A percentile compares a stretch with the other conserved stretches of the same genome.
These are phyloP conservation scores for Myripristis murdjan DNA, from an alignment of 2,797 vertebrate genomes.

Conservation along the genomic window DNA sequence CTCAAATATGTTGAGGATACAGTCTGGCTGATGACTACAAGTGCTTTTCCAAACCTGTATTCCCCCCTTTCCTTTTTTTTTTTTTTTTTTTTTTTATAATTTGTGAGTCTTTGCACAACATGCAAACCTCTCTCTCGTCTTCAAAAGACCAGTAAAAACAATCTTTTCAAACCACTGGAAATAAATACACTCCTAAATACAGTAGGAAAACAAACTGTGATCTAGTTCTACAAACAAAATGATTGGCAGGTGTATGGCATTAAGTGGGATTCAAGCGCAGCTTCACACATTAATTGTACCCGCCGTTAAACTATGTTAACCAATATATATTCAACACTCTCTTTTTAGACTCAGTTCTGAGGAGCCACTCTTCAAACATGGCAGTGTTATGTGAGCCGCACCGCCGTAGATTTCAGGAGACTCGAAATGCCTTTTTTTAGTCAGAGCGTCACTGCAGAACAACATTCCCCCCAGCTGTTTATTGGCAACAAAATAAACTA, in stretches of 20 bases:
- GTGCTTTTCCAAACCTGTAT: conserved; percentile 40
- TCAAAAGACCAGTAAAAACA: conserved; percentile 80
- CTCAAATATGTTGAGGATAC: conserved; percentile 37
- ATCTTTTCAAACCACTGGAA: conserved; percentile 68
- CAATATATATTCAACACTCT: conserved; percentile 87
- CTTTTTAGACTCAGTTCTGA: conserved; percentile 86
- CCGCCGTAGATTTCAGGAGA: conserved; percentile 77
- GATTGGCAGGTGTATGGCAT: conserved; percentile 82
- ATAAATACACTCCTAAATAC: conserved; percentile 75
- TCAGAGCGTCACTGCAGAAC: conserved; percentile 78
- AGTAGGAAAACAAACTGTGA: conserved; percentile 79
- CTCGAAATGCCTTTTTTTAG: conserved; percentile 82
- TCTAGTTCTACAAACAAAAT: conserved; percentile 76
- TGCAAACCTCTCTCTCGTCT: conserved; percentile 65
- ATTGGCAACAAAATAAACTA: conserved; percentile 86
- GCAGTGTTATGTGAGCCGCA: conserved; percentile 67
- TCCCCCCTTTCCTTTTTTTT: conserved; percentile 33
- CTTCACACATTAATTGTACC: conserved; percentile 81
- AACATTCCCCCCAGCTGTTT: conserved; percentile 87
- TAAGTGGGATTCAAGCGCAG: conserved; percentile 72
- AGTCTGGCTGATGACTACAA: conserved; percentile 23
- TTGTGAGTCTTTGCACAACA: conserved; percentile 74
- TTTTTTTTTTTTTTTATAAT: conserved; percentile 66
- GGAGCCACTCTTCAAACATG: conserved; percentile 81
- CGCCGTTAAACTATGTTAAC: conserved; percentile 84